Evolutionary conservation across 2,113 vertebrate species (phyloP).

Genomic region (Callionymus lyra): DNA sequence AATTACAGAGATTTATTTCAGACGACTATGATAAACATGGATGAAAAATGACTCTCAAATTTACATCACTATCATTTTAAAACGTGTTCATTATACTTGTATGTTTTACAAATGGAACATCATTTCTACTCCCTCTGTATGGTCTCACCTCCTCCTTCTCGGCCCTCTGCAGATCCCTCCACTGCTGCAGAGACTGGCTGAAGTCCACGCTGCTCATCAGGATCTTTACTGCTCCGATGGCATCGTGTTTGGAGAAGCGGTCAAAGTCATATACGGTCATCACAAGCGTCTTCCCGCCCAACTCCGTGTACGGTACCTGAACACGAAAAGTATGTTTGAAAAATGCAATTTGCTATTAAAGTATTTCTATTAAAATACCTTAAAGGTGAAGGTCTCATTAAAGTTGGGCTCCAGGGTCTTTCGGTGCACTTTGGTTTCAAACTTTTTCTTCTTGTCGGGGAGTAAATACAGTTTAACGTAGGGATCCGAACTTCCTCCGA

Average conservation of each 20-base stretch:
- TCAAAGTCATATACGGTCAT: constrained; percentile 94
- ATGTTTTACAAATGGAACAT: no score
- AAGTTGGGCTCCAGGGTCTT: constrained; percentile 82
- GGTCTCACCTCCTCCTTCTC: constrained; percentile 92
- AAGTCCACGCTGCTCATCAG: constrained; percentile 94
- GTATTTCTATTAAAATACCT: constrained; percentile 52
- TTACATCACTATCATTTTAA: neutral
- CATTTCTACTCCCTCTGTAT: no score
- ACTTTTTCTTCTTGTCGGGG: constrained; percentile 83
- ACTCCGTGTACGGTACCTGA: constrained; percentile 85
- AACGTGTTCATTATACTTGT: no score
- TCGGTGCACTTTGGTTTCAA: constrained; percentile 84
- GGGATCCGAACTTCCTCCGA: constrained; percentile 82
- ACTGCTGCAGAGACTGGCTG: constrained; percentile 90
- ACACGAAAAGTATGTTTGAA: neutral
- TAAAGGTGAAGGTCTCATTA: constrained; percentile 81
- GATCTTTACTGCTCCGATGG: constrained; percentile 88
- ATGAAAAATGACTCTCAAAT: neutral
- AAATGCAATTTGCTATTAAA: neutral
- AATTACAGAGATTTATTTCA: neutral
- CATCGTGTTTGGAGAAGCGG: constrained; percentile 94
- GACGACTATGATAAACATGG: neutral
- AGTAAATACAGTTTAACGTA: constrained; percentile 83
- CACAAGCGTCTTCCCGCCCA: constrained; percentile 90
- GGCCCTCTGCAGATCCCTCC: constrained; percentile 90